These are phyloP conservation scores for Ispidina picta DNA, from an alignment of 2,797 vertebrate species.

Conservation along the genomic window DNA sequence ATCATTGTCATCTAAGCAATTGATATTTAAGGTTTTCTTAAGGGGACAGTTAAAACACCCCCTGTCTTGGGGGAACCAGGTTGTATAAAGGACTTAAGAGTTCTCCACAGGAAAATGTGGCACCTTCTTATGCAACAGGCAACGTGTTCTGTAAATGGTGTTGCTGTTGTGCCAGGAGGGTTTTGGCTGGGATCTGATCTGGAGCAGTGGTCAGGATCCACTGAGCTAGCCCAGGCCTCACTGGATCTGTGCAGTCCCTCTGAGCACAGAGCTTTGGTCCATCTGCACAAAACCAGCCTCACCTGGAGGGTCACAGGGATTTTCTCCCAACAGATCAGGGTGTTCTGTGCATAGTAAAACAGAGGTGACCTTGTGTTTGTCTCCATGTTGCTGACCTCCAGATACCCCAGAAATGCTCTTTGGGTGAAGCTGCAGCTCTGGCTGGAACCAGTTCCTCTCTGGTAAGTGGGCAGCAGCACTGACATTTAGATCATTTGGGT, in stretches of 20 bases:
- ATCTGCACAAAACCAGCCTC: not conserved
- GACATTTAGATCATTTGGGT: not conserved
- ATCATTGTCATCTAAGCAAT: not conserved
- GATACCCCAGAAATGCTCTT: not conserved
- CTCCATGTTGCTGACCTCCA: not conserved
- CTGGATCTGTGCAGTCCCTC: not conserved
- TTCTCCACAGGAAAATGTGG: not conserved
- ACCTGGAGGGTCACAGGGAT: not conserved
- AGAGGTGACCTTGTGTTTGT: not conserved
- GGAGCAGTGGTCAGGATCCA: not conserved
- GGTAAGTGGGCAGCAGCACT: not conserved
- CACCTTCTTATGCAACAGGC: not conserved
- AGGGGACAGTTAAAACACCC: not conserved
- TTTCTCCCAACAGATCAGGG: not conserved
- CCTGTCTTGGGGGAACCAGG: not conserved
- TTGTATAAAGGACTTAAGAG: not conserved
- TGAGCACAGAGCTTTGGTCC: not conserved
- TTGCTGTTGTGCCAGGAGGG: not conserved
- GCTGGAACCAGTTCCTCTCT: not conserved
- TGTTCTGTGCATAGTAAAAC: not conserved
- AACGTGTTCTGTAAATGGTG: not conserved
- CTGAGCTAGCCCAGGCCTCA: rapidly evolving
- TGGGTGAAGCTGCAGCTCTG: not conserved
- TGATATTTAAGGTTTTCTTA: constrained; percentile 49
- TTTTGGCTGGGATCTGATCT: not conserved